A percentile compares a stretch with the other conserved stretches of the same genome.
These are phyloP conservation scores for Vipera latastei DNA, from an alignment of 2,797 vertebrate species.

Conservation along the genomic window DNA sequence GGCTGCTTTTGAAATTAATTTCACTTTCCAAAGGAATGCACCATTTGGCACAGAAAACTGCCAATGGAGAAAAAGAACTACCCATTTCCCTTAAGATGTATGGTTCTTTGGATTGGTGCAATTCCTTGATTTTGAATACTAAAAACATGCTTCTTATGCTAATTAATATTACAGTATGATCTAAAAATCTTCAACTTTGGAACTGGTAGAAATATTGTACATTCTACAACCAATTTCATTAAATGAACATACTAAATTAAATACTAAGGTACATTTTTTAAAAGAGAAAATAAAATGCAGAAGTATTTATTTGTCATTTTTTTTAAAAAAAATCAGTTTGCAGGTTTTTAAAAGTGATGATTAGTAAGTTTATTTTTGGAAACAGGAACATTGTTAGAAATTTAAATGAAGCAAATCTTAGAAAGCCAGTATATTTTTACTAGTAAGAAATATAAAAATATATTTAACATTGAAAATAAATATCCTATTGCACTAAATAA, in stretches of 20 bases:
- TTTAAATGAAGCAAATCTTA: background rate
- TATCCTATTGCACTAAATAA: background rate
- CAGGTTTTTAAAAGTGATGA: conserved; percentile 37
- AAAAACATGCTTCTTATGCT: conserved; percentile 13
- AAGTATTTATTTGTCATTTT: conserved; percentile 21
- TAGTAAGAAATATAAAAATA: background rate
- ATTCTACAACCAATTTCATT: conserved; percentile 1
- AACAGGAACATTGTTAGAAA: background rate
- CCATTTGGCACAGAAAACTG: background rate
- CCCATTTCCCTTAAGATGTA: background rate
- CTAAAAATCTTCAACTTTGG: conserved; percentile 42
- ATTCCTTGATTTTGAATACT: conserved; percentile 44
- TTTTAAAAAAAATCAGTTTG: background rate
- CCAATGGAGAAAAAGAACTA: background rate
- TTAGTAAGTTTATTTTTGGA: conserved; percentile 13
- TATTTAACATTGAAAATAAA: background rate
- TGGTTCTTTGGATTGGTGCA: conserved; percentile 11
- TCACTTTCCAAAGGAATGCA: background rate
- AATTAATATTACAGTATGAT: conserved; percentile 18
- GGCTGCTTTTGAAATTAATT: background rate
- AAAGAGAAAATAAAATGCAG: conserved; percentile 43
- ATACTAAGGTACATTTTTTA: conserved; percentile 32
- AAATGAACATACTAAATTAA: conserved; percentile 22
- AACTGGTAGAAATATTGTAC: background rate
- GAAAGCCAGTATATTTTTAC: background rate